Conservation (phyloP, 2,113 vertebrate species). For the Dromaius novaehollandiae region DNA sequence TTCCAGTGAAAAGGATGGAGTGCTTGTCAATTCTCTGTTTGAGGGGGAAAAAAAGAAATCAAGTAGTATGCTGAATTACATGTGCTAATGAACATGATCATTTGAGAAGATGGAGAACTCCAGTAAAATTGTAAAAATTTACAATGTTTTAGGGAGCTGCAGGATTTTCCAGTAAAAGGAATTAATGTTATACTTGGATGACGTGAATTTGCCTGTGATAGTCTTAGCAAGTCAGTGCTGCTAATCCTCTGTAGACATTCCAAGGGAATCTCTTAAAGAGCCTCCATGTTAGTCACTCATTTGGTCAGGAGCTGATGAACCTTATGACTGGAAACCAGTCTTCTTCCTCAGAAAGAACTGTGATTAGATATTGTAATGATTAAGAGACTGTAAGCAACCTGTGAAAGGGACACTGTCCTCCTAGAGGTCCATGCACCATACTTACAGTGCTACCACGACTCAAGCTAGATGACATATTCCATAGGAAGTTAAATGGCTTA, state of each 20-base stretch:
- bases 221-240: not conserved
- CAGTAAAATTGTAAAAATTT: not conserved
- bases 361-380: conserved; percentile 20
- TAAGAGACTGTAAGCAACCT: not conserved
- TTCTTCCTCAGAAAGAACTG: not conserved
- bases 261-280: conserved; percentile 37
- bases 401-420: conserved; percentile 14
- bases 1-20: not conserved
- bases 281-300: not conserved
- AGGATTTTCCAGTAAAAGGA: not conserved
- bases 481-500: not conserved
- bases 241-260: not conserved
- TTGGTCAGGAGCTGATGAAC: not conserved
- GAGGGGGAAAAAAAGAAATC: not conserved
- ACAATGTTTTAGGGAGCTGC: not conserved
- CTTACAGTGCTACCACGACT: not conserved
- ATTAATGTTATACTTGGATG: not conserved
- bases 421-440: fast-evolving
- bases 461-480: not conserved
- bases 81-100: not conserved
- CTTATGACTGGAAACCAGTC: not conserved
- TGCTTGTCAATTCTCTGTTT: not conserved
- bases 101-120: not conserved
- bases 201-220: not conserved
- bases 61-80: not conserved